Percentiles rank a stretch among this genome's conserved stretches.
Conservation (phyloP, 2,888 invertebrate species). For the Scaptomyza tumidula region DNA sequence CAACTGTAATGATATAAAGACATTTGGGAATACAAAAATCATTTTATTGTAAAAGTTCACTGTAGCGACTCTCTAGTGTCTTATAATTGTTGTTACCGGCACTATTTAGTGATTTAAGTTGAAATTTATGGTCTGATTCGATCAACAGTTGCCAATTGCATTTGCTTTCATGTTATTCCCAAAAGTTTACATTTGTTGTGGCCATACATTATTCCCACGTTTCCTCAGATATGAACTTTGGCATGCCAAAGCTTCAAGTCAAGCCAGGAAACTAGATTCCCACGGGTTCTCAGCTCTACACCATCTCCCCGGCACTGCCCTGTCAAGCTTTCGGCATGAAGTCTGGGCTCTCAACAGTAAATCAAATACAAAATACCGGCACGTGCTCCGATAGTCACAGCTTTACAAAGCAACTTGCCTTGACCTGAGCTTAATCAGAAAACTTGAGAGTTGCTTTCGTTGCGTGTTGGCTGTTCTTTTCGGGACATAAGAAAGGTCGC, state of each 20-base stretch:
- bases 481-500: slow-evolving; percentile 49
- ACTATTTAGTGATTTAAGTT: neutral
- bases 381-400: slow-evolving; percentile 64
- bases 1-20: too few species aligned
- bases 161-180: slow-evolving; percentile 1
- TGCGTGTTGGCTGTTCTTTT: slow-evolving; percentile 16
- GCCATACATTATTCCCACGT: neutral
- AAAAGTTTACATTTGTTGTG: slow-evolving; percentile 8
- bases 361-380: slow-evolving; percentile 75
- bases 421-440: slow-evolving; percentile 51
- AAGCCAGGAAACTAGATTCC: slow-evolving; percentile 26
- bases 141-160: slow-evolving; percentile 1
- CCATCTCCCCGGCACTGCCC: neutral
- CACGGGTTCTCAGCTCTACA: slow-evolving; percentile 16
- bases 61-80: neutral
- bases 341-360: slow-evolving; percentile 63
- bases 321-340: slow-evolving; percentile 14
- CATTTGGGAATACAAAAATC: too few species aligned
- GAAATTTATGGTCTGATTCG: slow-evolving; percentile 13
- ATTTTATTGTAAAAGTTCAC: too few species aligned
- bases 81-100: neutral
- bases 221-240: slow-evolving; percentile 13
- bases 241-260: slow-evolving; percentile 15
- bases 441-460: slow-evolving; percentile 45
- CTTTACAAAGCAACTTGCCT: slow-evolving; percentile 15